Evolutionary conservation across 1,140 invertebrate genomes (phyloP).

Genomic region (Gonioctena quinquepunctata): DNA sequence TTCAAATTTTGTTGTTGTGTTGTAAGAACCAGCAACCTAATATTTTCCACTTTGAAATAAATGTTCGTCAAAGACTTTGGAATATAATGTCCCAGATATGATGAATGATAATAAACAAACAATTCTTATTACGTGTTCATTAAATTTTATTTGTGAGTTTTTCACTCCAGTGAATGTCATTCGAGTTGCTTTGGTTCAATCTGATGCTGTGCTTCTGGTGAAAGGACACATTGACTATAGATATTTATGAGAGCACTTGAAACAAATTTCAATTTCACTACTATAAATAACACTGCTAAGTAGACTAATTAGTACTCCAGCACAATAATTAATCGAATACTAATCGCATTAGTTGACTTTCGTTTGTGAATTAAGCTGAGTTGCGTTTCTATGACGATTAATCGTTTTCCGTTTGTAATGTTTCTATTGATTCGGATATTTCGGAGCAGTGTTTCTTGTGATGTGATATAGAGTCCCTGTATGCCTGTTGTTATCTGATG

Average conservation of each 20-base stretch:
- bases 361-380: not conserved
- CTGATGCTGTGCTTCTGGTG: not conserved
- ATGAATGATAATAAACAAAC: too few species aligned
- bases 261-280: not conserved
- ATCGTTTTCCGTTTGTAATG: not conserved
- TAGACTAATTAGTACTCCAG: not conserved
- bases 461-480: too few species aligned
- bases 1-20: too few species aligned
- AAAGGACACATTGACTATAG: not conserved
- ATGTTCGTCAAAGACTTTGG: too few species aligned
- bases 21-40: too few species aligned
- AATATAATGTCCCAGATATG: too few species aligned
- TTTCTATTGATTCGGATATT: too few species aligned
- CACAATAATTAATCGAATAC: not conserved
- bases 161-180: not conserved
- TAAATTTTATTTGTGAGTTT: not conserved
- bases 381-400: not conserved
- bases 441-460: too few species aligned
- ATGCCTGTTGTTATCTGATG: too few species aligned
- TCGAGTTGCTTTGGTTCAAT: not conserved
- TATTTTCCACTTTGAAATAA: too few species aligned
- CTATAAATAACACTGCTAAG: not conserved
- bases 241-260: not conserved
- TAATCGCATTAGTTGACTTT: not conserved
- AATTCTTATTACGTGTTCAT: too few species aligned